phyloP scores from a whole-genome alignment of 2,113 vertebrate genomes.

The Ellobius talpinus region DNA sequence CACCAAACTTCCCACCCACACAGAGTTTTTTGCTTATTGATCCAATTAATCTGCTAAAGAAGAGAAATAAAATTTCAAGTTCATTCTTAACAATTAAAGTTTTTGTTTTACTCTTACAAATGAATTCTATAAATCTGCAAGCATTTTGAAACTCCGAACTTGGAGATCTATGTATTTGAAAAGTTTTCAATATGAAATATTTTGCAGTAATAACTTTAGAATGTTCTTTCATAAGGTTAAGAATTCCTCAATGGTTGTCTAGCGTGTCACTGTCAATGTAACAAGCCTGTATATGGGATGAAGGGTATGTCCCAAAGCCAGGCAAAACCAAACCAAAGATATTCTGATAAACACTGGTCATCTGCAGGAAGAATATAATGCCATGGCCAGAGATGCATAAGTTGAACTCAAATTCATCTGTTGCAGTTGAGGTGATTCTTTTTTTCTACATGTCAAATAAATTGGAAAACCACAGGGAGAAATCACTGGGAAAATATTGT shows the following conservation, averaged over 20 bases:
- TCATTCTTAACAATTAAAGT: not conserved
- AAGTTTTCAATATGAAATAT: not conserved
- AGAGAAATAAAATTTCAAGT: not conserved
- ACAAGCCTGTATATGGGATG: not conserved
- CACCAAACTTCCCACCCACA: not conserved
- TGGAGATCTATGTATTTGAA: not conserved
- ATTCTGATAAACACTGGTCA: not conserved
- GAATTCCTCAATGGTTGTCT: not conserved
- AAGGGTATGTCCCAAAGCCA: not conserved
- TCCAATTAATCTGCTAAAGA: not conserved
- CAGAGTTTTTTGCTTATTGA: not conserved
- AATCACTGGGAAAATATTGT: conserved; percentile 31
- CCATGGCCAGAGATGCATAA: not conserved
- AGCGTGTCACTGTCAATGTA: not conserved
- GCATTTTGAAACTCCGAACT: not conserved
- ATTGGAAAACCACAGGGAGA: not conserved
- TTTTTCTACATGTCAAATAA: conserved; percentile 52
- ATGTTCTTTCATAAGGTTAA: not conserved
- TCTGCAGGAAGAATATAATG: not conserved
- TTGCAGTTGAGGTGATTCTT: not conserved
- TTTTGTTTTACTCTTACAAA: not conserved
- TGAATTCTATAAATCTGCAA: not conserved
- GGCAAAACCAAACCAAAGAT: not conserved
- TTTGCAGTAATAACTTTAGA: not conserved
- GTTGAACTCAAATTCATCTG: not conserved